Conservation (phyloP, 2,797 vertebrate species). For the Diplodus puntazzo region DNA sequence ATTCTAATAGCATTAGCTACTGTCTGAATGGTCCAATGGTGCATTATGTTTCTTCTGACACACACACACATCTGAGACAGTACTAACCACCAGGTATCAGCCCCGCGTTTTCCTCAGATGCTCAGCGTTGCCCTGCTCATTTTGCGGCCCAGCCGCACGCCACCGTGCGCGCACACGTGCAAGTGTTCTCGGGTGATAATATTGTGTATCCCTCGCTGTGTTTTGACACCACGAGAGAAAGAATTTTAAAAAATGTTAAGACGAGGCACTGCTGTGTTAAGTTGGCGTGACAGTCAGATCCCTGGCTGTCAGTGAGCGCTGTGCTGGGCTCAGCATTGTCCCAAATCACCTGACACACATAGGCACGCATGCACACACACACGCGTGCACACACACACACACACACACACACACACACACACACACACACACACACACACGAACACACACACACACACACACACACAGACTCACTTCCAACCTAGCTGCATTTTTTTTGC, state of each 20-base stretch:
- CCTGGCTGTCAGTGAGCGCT: slow-evolving; percentile 48
- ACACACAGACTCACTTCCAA: slow-evolving; percentile 7
- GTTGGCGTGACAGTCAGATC: slow-evolving; percentile 57
- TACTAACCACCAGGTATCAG: slow-evolving; percentile 47
- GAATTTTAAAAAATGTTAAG: slow-evolving; percentile 34
- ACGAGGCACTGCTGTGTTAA: slow-evolving; percentile 32
- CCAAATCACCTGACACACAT: slow-evolving; percentile 47
- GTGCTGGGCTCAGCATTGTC: slow-evolving; percentile 54
- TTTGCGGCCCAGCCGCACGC: slow-evolving; percentile 21
- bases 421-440: slow-evolving; percentile 4
- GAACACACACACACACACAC: neutral
- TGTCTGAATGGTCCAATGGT: slow-evolving; percentile 52
- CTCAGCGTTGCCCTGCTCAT: slow-evolving; percentile 33
- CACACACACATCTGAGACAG: slow-evolving; percentile 44
- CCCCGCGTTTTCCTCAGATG: slow-evolving; percentile 19
- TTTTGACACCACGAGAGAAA: slow-evolving; percentile 40
- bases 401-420: neutral
- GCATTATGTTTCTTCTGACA: slow-evolving; percentile 44
- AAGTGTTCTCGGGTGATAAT: slow-evolving; percentile 39
- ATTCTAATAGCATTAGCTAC: slow-evolving; percentile 52
- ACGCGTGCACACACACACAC: neutral
- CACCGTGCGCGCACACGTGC: neutral
- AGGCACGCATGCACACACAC: neutral
- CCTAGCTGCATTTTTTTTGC: slow-evolving; percentile 6
- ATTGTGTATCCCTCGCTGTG: slow-evolving; percentile 37